phyloP scores from a whole-genome alignment of 2,888 invertebrate species.

The Drosophila fulvimacula region DNA sequence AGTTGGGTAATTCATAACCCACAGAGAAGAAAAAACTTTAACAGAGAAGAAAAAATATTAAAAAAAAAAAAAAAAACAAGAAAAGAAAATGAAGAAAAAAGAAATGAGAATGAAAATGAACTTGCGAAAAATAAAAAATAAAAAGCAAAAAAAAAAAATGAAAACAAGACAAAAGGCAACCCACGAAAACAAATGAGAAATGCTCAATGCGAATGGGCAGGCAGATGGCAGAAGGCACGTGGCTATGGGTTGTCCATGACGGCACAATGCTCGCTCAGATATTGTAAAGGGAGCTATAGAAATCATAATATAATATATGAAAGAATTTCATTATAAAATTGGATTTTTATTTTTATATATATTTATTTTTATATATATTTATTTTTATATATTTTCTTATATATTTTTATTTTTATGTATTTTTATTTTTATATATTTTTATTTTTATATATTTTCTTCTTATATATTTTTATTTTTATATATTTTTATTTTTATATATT shows the following conservation, averaged over 20 bases:
- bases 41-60: background rate
- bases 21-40: conserved; percentile 1
- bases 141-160: background rate
- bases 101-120: conserved; percentile 38
- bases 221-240: background rate
- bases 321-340: no score
- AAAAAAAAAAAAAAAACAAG: conserved; percentile 2
- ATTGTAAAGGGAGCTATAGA: no score
- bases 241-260: background rate
- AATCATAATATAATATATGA: no score
- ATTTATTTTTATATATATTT: no score
- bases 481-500: background rate
- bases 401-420: no score
- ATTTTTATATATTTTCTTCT: no score
- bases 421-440: no score
- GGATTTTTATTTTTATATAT: no score
- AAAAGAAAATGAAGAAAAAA: conserved; percentile 1
- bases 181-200: conserved; percentile 54
- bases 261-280: background rate
- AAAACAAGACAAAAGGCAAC: conserved; percentile 40
- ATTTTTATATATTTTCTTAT: background rate
- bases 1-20: conserved; percentile 49
- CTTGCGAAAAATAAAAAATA: conserved; percentile 31
- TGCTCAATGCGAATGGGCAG: conserved; percentile 4
- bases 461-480: no score